phyloP scores from a whole-genome alignment of 2,797 vertebrate species.

The Microtus obscurus region DNA sequence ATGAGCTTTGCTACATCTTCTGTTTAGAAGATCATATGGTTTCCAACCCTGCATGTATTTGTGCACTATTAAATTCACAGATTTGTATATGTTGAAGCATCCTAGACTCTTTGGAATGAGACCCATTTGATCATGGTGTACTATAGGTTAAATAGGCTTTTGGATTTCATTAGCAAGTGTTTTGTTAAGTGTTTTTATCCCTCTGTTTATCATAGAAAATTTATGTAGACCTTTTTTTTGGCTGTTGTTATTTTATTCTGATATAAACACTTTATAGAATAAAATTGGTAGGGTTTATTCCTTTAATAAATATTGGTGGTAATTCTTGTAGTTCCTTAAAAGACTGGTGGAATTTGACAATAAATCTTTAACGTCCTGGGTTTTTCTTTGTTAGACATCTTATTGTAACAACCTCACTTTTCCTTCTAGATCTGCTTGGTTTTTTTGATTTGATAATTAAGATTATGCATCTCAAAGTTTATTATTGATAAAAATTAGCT shows the following conservation, averaged over 20 bases:
- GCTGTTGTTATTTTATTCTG: neutral
- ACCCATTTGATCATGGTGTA: neutral
- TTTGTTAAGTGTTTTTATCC: neutral
- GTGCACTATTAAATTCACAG: neutral
- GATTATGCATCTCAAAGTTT: neutral
- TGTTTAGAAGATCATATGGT: neutral
- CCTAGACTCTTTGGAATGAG: neutral
- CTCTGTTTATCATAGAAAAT: neutral
- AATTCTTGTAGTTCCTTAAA: neutral
- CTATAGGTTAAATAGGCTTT: neutral
- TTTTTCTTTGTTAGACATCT: neutral
- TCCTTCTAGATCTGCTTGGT: neutral
- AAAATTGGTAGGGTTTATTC: neutral
- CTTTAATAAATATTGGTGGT: neutral
- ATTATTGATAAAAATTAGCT: neutral
- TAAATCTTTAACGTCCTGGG: neutral
- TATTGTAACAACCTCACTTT: neutral
- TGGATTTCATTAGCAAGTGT: neutral
- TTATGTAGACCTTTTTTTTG: neutral
- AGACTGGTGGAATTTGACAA: neutral
- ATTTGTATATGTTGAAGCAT: neutral
- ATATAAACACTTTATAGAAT: neutral
- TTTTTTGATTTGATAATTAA: neutral
- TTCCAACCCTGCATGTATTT: neutral
- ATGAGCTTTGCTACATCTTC: neutral